Conservation (phyloP, 1,140 invertebrate genomes). For the Sitobion miscanthi region DNA sequence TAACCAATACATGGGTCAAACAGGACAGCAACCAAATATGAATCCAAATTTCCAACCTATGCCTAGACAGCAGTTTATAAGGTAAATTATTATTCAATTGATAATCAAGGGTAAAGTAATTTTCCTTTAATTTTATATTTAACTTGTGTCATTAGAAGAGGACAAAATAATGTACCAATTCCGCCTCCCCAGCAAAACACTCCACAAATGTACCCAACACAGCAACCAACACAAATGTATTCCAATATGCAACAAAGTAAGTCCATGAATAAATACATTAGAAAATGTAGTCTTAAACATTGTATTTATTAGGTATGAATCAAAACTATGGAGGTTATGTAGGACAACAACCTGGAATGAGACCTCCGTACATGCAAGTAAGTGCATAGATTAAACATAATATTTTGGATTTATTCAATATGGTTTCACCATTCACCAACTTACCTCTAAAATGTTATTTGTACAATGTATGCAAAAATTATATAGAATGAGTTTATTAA, state of each 20-base stretch:
- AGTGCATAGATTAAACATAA: background rate
- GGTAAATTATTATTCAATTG: slow-evolving; percentile 60
- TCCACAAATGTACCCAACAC: slow-evolving; percentile 59
- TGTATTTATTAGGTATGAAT: slow-evolving; percentile 59
- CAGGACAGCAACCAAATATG: slow-evolving; percentile 59
- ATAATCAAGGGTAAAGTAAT: background rate
- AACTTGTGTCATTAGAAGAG: slow-evolving; percentile 61
- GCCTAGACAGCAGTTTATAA: slow-evolving; percentile 66
- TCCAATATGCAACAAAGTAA: slow-evolving; percentile 57
- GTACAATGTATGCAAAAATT: background rate
- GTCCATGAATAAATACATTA: slow-evolving; percentile 37
- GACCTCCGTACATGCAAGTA: slow-evolving; percentile 52
- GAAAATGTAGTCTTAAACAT: slow-evolving; percentile 46
- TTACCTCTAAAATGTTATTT: background rate
- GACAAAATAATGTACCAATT: slow-evolving; percentile 62
- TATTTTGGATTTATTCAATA: background rate
- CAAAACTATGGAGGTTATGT: slow-evolving; percentile 60
- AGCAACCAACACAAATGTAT: slow-evolving; percentile 59
- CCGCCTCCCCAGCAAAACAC: slow-evolving; percentile 58
- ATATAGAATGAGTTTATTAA: background rate
- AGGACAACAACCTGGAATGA: slow-evolving; percentile 57
- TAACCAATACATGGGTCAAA: slow-evolving; percentile 64
- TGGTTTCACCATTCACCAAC: background rate
- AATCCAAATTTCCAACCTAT: slow-evolving; percentile 63
- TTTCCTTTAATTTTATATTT: background rate